phyloP scores from a whole-genome alignment of 2,797 vertebrate genomes.

The Tapirus indicus region DNA sequence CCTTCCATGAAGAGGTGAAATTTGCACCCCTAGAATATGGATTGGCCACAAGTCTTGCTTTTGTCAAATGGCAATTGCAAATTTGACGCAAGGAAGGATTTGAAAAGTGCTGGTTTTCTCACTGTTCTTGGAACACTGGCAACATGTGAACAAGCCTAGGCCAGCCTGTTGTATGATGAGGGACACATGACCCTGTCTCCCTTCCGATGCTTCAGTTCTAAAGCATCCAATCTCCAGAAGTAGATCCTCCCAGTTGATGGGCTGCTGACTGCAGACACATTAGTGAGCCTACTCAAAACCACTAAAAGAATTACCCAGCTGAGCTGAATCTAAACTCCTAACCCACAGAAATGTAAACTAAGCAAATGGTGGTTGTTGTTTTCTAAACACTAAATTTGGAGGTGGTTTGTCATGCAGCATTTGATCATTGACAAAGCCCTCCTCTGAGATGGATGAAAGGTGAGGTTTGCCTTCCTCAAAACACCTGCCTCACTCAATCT shows the following conservation, averaged over 20 bases:
- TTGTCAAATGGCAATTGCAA: background rate
- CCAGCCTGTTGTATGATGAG: background rate
- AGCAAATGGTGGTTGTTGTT: background rate
- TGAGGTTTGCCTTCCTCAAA: background rate
- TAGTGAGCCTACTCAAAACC: background rate
- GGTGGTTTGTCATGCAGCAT: background rate
- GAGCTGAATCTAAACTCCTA: background rate
- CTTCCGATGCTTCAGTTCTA: no score
- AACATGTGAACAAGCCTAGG: background rate
- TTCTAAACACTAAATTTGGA: background rate
- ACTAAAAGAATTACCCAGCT: no score
- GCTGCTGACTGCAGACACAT: background rate
- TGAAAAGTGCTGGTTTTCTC: background rate
- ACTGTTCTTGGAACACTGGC: background rate
- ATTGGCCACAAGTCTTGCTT: background rate
- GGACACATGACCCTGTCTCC: no score
- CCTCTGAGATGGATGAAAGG: background rate
- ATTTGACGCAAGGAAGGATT: background rate
- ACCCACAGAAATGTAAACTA: background rate
- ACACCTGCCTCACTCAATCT: background rate
- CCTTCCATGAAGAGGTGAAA: background rate
- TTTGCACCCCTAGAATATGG: background rate
- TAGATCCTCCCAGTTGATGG: background rate
- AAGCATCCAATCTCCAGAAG: background rate
- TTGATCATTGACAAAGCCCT: background rate